These are phyloP conservation scores for Brachypterus glaber DNA, from an alignment of 2,888 invertebrate species.

Conservation along the genomic window DNA sequence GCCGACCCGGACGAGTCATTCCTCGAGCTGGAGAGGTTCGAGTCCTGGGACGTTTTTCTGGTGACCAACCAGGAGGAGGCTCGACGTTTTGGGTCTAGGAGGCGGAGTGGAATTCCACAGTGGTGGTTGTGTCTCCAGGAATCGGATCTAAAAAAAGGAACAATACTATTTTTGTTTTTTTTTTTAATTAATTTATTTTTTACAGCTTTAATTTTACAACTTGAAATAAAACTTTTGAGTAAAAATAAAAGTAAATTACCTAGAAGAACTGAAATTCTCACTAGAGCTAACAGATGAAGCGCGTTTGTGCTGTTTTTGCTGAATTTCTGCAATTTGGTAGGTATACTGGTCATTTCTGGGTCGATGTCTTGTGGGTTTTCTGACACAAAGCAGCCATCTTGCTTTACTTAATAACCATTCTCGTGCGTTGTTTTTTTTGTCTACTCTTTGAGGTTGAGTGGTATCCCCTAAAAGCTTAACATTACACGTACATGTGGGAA, in stretches of 20 bases:
- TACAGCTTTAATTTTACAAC: not conserved
- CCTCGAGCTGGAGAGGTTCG: constrained; percentile 79
- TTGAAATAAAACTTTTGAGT: not conserved
- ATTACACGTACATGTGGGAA: constrained; percentile 51
- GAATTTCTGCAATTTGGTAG: constrained; percentile 66
- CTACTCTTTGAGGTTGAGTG: constrained; percentile 27
- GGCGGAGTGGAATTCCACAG: constrained; percentile 66
- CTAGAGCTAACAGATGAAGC: constrained; percentile 79
- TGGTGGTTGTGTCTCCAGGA: constrained; percentile 71
- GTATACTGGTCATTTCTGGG: constrained; percentile 58
- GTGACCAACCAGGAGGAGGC: constrained; percentile 84
- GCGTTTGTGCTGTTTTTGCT: constrained; percentile 64
- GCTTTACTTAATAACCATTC: constrained; percentile 41
- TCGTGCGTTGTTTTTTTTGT: constrained; percentile 33
- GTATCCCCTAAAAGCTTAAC: constrained; percentile 47
- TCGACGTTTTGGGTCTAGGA: constrained; percentile 66
- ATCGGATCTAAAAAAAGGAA: constrained; percentile 55
- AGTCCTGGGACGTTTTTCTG: constrained; percentile 87
- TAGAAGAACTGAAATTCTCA: constrained; percentile 80
- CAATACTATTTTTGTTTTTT: not conserved
- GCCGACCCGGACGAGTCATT: constrained; percentile 87
- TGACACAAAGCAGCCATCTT: constrained; percentile 43
- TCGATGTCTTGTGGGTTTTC: constrained; percentile 35
- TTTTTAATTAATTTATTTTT: not conserved
- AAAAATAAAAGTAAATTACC: constrained; percentile 17